phyloP scores from a whole-genome alignment of 23 tunicate genomes.

The Trididemnum miniatum region DNA sequence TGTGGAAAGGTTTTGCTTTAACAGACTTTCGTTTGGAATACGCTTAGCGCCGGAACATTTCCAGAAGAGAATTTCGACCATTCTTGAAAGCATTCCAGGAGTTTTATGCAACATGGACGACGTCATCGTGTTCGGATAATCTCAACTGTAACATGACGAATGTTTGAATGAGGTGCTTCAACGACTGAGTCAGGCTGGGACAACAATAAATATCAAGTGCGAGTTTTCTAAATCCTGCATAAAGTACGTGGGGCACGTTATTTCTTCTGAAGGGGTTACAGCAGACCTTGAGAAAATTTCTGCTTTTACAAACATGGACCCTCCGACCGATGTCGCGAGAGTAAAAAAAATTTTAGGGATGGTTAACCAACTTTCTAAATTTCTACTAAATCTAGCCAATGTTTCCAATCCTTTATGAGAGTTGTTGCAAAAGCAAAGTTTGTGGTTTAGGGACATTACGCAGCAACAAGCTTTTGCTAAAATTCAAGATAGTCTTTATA shows the following conservation, averaged over 20 bases:
- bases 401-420: not conserved
- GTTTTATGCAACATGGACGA: constrained; percentile 37
- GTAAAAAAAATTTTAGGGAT: constrained; percentile 27
- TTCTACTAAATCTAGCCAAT: constrained; percentile 6
- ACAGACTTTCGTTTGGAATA: constrained; percentile 47
- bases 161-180: constrained; percentile 13
- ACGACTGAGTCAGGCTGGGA: constrained; percentile 3
- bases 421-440: constrained; percentile 10
- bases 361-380: constrained; percentile 24
- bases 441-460: not conserved
- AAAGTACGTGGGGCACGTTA: constrained; percentile 31
- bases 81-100: constrained; percentile 12
- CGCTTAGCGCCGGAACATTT: constrained; percentile 38
- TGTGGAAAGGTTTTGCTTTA: constrained; percentile 34
- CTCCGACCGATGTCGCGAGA: too few species aligned
- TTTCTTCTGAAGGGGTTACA: constrained; percentile 17
- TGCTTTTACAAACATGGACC: constrained; percentile 28
- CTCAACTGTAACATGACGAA: constrained; percentile 19
- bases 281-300: constrained; percentile 32
- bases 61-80: constrained; percentile 7
- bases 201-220: constrained; percentile 32
- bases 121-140: constrained; percentile 19
- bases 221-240: constrained; percentile 1
- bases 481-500: not conserved
- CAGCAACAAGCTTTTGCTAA: constrained; percentile 1